These are phyloP conservation scores for Drosophila gaucha DNA, from an alignment of 2,888 invertebrate species.

Conservation along the genomic window DNA sequence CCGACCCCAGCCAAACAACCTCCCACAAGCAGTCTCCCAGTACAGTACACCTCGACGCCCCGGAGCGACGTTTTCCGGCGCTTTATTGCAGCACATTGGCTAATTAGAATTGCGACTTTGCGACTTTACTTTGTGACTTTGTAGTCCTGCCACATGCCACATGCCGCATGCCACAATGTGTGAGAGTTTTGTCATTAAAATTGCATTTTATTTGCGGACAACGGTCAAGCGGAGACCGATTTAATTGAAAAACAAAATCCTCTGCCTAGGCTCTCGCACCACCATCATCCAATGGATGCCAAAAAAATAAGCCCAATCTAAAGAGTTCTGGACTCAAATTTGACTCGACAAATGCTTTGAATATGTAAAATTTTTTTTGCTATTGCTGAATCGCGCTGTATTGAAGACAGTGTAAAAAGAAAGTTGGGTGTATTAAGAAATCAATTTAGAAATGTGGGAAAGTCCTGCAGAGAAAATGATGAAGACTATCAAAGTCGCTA, in stretches of 20 bases:
- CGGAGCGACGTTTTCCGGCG: constrained; percentile 50
- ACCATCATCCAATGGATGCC: no score
- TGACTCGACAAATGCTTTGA: no score
- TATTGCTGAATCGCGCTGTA: no score
- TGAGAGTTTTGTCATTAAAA: constrained; percentile 68
- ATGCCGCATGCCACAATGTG: constrained; percentile 37
- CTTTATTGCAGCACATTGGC: constrained; percentile 66
- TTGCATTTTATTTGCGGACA: constrained; percentile 67
- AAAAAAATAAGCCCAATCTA: no score
- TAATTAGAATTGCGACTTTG: constrained; percentile 64
- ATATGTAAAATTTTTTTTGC: no score
- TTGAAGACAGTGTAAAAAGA: no score
- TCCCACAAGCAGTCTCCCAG: constrained; percentile 7
- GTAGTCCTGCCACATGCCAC: constrained; percentile 4
- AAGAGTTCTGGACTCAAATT: no score
- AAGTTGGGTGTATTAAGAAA: no score
- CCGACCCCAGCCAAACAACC: not conserved
- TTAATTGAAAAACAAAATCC: constrained; percentile 28
- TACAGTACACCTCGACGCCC: constrained; percentile 15
- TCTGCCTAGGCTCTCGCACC: not conserved
- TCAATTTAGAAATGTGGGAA: no score
- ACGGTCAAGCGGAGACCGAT: constrained; percentile 26
- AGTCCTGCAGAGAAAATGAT: no score
- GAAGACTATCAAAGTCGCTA: no score
- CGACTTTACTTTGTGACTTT: constrained; percentile 49